These are phyloP conservation scores for Cheirogaleus major DNA, from an alignment of 2,797 vertebrate genomes.

Conservation along the genomic window DNA sequence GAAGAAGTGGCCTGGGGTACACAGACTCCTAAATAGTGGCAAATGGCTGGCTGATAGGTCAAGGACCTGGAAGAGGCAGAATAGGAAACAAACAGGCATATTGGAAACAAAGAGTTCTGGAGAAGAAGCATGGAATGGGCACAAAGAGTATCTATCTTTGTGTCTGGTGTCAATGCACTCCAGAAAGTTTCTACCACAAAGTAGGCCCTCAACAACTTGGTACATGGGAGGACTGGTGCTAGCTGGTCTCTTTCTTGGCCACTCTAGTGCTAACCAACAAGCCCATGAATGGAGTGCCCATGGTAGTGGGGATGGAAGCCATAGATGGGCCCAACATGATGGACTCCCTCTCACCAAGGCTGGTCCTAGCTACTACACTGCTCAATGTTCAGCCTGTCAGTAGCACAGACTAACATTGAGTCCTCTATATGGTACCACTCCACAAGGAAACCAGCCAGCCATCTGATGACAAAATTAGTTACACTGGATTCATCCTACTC, in stretches of 20 bases:
- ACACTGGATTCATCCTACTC: background rate
- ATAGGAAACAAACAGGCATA: background rate
- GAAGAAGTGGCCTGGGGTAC: background rate
- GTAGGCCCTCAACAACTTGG: background rate
- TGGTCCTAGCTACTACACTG: background rate
- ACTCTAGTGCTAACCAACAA: too few relatives aligned
- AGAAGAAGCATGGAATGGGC: background rate
- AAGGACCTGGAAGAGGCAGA: background rate
- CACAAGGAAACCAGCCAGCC: background rate
- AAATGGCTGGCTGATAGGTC: background rate
- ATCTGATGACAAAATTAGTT: background rate
- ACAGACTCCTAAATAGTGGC: background rate
- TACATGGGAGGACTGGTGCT: too few relatives aligned
- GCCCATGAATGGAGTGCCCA: background rate
- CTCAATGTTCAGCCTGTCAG: background rate
- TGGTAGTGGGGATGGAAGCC: background rate
- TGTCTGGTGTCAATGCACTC: background rate
- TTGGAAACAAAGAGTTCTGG: background rate
- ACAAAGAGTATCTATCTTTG: background rate
- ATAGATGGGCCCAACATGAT: accelerated
- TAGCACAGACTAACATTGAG: background rate
- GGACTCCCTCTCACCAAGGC: background rate
- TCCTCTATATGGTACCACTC: background rate
- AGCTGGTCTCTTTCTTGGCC: background rate
- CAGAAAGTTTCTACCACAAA: background rate